A percentile compares a stretch with the other conserved stretches of the same genome.
phyloP scores from a whole-genome alignment of 2,113 vertebrate genomes.

The Xenopus borealis region DNA sequence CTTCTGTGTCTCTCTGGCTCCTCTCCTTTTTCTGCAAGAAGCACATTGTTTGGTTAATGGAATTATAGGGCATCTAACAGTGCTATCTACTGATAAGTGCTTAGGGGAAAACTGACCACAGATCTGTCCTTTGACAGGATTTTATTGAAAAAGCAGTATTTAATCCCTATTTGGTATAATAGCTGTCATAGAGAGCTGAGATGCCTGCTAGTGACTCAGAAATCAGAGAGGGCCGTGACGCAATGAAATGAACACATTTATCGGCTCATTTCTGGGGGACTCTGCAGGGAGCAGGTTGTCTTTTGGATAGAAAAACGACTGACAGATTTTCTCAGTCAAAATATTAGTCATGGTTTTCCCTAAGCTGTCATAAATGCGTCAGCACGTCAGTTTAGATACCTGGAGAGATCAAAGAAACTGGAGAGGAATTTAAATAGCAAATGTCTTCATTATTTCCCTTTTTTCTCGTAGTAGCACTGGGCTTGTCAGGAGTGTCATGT shows the following conservation, averaged over 20 bases:
- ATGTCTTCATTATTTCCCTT: conserved; percentile 26
- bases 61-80: too few species aligned
- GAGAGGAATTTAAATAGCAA: conserved; percentile 28
- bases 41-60: too few species aligned
- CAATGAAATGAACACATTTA: conserved; percentile 31
- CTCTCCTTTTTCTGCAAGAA: too few species aligned
- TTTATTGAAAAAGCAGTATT: neutral
- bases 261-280: conserved; percentile 9
- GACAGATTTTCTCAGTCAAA: conserved; percentile 39
- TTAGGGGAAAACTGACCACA: too few species aligned
- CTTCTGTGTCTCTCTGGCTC: too few species aligned
- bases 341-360: conserved; percentile 40
- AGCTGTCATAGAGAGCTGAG: conserved; percentile 7
- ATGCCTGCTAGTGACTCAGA: conserved; percentile 10
- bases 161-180: neutral
- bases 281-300: conserved; percentile 25
- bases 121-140: too few species aligned
- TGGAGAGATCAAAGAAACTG: conserved; percentile 14
- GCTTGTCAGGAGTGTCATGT: conserved; percentile 1
- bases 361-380: conserved; percentile 30
- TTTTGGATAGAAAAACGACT: conserved; percentile 20
- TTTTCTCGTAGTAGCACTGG: conserved; percentile 2
- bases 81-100: too few species aligned
- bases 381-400: conserved; percentile 24
- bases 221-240: conserved; percentile 9